Base-by-base conservation (phyloP, 2,888 invertebrate genomes). In the Apotomis capreana region DNA sequence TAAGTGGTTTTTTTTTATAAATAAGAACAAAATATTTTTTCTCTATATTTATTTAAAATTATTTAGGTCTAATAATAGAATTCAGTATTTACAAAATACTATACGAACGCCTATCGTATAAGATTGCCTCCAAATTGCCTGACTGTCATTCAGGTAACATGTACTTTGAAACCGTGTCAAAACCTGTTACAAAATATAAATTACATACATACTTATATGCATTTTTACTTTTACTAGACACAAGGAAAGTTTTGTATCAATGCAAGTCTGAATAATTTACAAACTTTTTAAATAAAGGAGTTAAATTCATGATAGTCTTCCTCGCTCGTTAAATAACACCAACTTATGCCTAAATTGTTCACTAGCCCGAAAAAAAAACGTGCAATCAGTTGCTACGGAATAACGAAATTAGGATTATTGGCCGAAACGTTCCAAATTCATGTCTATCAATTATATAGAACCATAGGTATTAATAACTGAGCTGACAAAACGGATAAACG, bases 11-110 rank as follows among this genome's bases (percentile, higher is more conserved):
- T 9, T 3, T 49, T 49, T 15, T 15, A 49, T 13, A 68, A 67
- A 73, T 74, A 62, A 75, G 26, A 84, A 83, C 77, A 79, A 80
- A 76, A 76, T 77, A 68, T 58, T 61, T 40, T 57, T 75, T 75
- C 76, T 77, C 80, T 81, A 83, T 78, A 81, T 82, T 82, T 86
- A 85, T 86, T 87, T 78, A 77, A 76, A 77, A 78, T 88, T 88
- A 90, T 91, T 91, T 90, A 89, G 89, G 88, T 86, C 81, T 81
- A 87, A 84, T 80, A 84, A 88, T 83, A 86, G 62, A 81, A 87
- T 86, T 84, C 83, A 85, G 86, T 91, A 91, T 90, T 90, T 91
- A 91, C 90, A 91, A 87, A 85, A 86, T 86, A 86, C 85, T 84
- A 83, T 83, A 26, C 26, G 83, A 85, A 87, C 79, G 80, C 83